phyloP scores from a whole-genome alignment of 1,140 invertebrate species.

The Radopholus similis region DNA sequence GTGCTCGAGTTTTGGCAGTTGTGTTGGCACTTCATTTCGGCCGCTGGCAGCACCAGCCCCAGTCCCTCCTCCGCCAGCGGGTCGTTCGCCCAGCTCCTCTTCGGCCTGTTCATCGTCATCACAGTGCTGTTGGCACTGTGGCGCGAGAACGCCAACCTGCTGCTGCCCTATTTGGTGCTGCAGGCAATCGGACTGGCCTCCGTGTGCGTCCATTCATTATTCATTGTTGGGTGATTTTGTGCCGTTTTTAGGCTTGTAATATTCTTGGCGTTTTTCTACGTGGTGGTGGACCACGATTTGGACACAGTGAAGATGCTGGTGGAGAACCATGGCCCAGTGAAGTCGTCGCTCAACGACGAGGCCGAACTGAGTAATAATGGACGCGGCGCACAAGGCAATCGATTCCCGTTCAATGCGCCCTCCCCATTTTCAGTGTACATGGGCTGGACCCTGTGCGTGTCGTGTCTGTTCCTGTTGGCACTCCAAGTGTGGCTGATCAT shows the following conservation, averaged over 20 bases:
- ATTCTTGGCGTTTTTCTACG: slow-evolving; percentile 30
- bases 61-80: not conserved
- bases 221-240: not conserved
- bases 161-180: slow-evolving; percentile 39
- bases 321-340: slow-evolving; percentile 19
- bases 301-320: slow-evolving; percentile 29
- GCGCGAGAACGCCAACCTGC: slow-evolving; percentile 34
- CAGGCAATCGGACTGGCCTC: slow-evolving; percentile 14
- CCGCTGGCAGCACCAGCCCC: not conserved
- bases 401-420: not conserved
- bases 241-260: slow-evolving; percentile 21
- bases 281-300: slow-evolving; percentile 18
- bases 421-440: slow-evolving; percentile 26
- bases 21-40: slow-evolving; percentile 18
- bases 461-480: slow-evolving; percentile 34
- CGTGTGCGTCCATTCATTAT: not conserved
- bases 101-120: slow-evolving; percentile 29
- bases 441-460: slow-evolving; percentile 33
- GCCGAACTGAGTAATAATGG: not conserved
- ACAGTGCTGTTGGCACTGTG: slow-evolving; percentile 41
- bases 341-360: not conserved
- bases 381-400: not conserved
- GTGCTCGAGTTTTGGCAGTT: slow-evolving; percentile 42
- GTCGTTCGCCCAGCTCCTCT: slow-evolving; percentile 29
- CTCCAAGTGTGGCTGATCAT: slow-evolving; percentile 42